Conservation (phyloP, 30 jellyfish, hydroid and myxozoan species). For the Aurelia sp. region DNA sequence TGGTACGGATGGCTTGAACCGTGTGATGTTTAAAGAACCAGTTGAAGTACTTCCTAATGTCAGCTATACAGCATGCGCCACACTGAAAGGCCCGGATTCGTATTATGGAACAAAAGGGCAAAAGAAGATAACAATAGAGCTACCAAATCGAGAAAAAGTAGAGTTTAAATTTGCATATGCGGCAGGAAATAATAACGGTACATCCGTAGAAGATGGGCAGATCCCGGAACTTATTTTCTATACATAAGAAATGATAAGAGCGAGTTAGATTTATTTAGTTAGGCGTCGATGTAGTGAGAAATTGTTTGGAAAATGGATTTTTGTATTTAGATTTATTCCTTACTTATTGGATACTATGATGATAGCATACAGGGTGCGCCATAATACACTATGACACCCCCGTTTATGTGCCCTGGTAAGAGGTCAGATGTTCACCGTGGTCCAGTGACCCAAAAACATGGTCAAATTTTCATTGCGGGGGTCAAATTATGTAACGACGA, state of each 20-base stretch:
- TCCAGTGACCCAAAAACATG: no score
- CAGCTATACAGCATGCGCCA: constrained; percentile 95
- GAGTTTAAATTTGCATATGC: constrained; percentile 97
- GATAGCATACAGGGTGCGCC: no score
- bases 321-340: no score
- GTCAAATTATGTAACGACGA: no score
- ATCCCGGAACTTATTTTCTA: constrained; percentile 97
- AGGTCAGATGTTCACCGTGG: no score
- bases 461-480: no score
- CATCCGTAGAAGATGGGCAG: constrained; percentile 99
- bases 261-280: no score
- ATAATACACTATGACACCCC: no score
- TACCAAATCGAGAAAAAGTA: constrained; percentile 94
- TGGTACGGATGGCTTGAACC: constrained; percentile 93
- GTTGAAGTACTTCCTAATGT: constrained; percentile 89
- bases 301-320: no score
- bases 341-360: no score
- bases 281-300: no score
- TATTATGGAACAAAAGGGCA: constrained; percentile 95
- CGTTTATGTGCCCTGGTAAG: no score
- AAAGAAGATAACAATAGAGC: constrained; percentile 85
- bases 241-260: constrained; percentile 54
- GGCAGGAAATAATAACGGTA: constrained; percentile 98
- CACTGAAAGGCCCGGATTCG: constrained; percentile 94
- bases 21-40: constrained; percentile 98